A percentile compares a stretch with the other conserved stretches of the same genome.
These are phyloP conservation scores for Phalacrocorax pelagicus DNA, from an alignment of 2,113 vertebrate species.

Conservation along the genomic window DNA sequence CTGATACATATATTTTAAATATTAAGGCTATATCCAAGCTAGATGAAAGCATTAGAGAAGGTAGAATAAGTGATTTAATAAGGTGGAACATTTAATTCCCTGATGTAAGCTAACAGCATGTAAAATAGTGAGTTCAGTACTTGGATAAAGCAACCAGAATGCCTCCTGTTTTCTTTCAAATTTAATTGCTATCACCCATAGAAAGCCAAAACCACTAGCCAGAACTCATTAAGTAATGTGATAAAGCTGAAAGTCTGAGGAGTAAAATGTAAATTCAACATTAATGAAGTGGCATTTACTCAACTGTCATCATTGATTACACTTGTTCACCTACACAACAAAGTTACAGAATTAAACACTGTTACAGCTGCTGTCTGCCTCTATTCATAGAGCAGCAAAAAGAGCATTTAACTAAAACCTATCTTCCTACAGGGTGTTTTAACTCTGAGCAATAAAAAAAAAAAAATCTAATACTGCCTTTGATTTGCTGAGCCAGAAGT, in stretches of 20 bases:
- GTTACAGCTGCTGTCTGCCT: background rate
- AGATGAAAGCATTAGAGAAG: background rate
- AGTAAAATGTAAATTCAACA: conserved; percentile 19
- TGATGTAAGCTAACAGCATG: background rate
- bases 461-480: background rate
- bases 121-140: background rate
- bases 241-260: background rate
- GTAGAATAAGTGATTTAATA: background rate
- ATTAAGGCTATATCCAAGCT: conserved; percentile 1
- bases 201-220: background rate
- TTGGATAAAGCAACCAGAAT: background rate
- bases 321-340: background rate
- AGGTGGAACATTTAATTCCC: background rate
- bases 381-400: background rate
- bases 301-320: background rate
- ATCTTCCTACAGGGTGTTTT: background rate
- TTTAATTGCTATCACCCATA: background rate
- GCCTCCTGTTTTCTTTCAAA: background rate
- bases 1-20: conserved; percentile 9
- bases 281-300: conserved; percentile 10
- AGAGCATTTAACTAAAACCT: background rate
- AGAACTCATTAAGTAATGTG: background rate
- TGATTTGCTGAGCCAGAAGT: background rate
- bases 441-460: background rate
- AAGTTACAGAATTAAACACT: background rate